Conservation (phyloP, 1,140 invertebrate species). For the Pseudomyrmex concolor region DNA sequence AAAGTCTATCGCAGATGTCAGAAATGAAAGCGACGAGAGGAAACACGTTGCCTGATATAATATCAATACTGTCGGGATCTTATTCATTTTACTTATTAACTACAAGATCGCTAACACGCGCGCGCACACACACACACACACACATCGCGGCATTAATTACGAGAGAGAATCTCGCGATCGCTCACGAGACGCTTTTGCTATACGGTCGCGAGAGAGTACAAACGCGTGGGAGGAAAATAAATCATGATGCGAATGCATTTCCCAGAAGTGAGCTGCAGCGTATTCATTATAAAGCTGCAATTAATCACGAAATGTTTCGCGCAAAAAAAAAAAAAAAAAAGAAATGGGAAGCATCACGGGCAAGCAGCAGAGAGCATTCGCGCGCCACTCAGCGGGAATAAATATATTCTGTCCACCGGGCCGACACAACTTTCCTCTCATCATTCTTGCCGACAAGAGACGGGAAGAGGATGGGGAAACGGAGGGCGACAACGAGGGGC, state of each 20-base stretch:
- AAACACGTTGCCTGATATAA: too few relatives aligned
- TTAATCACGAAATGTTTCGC: slow-evolving; percentile 48
- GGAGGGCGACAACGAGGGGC: background rate
- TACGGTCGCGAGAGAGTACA: background rate
- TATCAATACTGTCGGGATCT: too few relatives aligned
- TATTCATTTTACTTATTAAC: too few relatives aligned
- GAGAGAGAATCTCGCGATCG: background rate
- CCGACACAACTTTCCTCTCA: slow-evolving; percentile 50
- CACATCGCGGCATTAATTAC: too few relatives aligned
- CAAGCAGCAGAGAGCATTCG: slow-evolving; percentile 23
- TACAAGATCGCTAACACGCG: too few relatives aligned
- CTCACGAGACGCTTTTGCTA: background rate
- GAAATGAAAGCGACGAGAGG: too few relatives aligned
- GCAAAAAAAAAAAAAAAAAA: slow-evolving; percentile 12
- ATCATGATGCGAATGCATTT: slow-evolving; percentile 42
- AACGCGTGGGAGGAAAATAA: slow-evolving; percentile 1
- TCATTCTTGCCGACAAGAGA: slow-evolving; percentile 38
- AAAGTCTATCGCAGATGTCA: too few relatives aligned
- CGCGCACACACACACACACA: too few relatives aligned
- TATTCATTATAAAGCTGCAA: slow-evolving; percentile 44
- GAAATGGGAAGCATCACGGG: slow-evolving; percentile 32
- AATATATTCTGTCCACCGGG: slow-evolving; percentile 55
- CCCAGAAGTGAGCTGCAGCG: slow-evolving; percentile 27
- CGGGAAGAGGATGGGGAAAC: too few relatives aligned
- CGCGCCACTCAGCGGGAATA: slow-evolving; percentile 51